A percentile compares a stretch with the other conserved stretches of the same genome.
Evolutionary conservation across 2,797 vertebrate species (phyloP).

Genomic region (Emydoidea blandingii): DNA sequence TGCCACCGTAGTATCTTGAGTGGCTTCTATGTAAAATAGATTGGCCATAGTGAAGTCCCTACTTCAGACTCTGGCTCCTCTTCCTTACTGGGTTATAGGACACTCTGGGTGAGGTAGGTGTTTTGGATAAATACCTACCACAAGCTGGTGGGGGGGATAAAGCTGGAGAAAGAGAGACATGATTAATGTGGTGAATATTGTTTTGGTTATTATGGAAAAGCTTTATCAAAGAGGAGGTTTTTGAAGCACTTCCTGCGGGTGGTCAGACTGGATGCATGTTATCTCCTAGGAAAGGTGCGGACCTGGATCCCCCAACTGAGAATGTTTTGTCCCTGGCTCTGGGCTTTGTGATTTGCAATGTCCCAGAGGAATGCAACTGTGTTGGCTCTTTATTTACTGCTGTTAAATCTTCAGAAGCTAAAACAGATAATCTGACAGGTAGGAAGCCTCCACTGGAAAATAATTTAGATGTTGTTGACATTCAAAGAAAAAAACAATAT

Average conservation of each 20-base stretch:
- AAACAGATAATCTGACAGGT: background rate
- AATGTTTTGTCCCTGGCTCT: background rate
- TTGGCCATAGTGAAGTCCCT: background rate
- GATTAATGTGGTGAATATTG: background rate
- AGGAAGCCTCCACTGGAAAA: background rate
- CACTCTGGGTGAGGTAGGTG: background rate
- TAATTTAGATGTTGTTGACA: background rate
- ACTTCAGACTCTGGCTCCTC: background rate
- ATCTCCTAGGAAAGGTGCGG: background rate
- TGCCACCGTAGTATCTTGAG: background rate
- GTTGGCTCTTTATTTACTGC: background rate
- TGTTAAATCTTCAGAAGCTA: background rate
- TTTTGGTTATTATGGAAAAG: background rate
- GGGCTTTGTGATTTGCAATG: background rate
- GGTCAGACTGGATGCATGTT: background rate
- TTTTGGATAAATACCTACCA: background rate
- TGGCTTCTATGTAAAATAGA: background rate
- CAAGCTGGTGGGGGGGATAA: too few relatives aligned
- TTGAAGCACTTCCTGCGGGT: fast-evolving
- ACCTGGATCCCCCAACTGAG: background rate
- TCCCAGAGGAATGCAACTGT: background rate
- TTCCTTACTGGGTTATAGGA: background rate
- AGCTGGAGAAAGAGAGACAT: background rate
- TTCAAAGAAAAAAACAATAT: background rate
- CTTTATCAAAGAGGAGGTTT: background rate